Percentiles rank a stretch among this genome's conserved stretches.
Evolutionary conservation across 2,888 invertebrate genomes (phyloP).

Genomic region (Taphrorychus bicolor): DNA sequence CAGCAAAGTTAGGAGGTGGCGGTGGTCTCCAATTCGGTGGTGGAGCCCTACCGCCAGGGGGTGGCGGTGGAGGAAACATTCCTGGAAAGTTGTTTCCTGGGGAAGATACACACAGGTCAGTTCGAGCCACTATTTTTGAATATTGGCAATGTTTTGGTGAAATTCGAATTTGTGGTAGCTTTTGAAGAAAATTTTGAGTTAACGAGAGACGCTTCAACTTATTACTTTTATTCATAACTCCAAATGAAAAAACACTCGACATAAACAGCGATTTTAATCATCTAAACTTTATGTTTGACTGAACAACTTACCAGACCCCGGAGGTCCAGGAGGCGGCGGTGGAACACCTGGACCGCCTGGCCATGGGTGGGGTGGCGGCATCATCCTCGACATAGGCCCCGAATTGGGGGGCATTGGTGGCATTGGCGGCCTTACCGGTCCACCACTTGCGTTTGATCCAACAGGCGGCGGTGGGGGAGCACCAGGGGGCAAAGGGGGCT

Average conservation of each 20-base stretch:
- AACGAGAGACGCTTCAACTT: neutral
- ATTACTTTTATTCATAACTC: too few relatives aligned
- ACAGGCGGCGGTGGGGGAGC: constrained; percentile 73
- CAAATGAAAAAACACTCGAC: too few relatives aligned
- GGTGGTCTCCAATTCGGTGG: constrained; percentile 75
- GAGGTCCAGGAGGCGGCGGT: constrained; percentile 53
- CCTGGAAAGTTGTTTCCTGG: constrained; percentile 52
- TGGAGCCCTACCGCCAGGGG: constrained; percentile 64
- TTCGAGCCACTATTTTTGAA: neutral
- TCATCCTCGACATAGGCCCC: constrained; percentile 48
- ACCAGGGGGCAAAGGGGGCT: constrained; percentile 69
- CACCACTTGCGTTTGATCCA: constrained; percentile 53
- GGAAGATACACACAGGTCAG: too few relatives aligned
- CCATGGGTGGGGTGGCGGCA: constrained; percentile 56
- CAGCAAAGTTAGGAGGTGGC: constrained; percentile 67
- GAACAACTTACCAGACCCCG: constrained; percentile 45
- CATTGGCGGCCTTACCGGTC: constrained; percentile 50
- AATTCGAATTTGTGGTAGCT: too few relatives aligned
- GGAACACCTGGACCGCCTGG: constrained; percentile 46
- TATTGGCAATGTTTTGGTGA: neutral
- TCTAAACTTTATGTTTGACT: too few relatives aligned
- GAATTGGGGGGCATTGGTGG: constrained; percentile 57
- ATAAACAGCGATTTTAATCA: too few relatives aligned
- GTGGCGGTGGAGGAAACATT: constrained; percentile 58
- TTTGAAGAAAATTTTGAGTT: neutral